Evolutionary conservation across 37 sponge, comb jelly and placozoan species (phyloP).

Genomic region (Oscarella lobularis): DNA sequence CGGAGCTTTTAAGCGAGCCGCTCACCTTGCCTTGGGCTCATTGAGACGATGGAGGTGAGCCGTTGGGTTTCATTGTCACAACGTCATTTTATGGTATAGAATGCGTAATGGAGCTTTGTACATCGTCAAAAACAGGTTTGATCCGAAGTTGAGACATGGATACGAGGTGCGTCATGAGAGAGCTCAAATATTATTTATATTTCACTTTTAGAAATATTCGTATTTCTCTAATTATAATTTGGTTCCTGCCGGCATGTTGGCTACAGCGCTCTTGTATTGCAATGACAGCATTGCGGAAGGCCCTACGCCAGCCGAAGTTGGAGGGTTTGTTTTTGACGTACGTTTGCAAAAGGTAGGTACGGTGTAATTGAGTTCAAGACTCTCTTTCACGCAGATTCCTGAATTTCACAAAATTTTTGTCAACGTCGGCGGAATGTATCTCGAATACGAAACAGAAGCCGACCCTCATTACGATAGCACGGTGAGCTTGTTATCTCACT

Average conservation of each 20-base stretch:
- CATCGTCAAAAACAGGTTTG: conserved; percentile 5
- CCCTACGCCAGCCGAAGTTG: too few relatives aligned
- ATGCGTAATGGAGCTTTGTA: neutral
- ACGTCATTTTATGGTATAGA: too few relatives aligned
- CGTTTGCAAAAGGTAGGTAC: too few relatives aligned
- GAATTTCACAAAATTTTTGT: neutral
- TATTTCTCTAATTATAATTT: neutral
- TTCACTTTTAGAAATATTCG: neutral
- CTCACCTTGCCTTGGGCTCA: neutral
- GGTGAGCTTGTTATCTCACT: too few relatives aligned
- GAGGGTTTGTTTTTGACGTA: too few relatives aligned
- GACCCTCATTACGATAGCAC: neutral
- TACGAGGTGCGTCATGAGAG: too few relatives aligned
- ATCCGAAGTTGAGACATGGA: neutral
- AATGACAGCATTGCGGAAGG: neutral
- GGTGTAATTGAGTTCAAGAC: too few relatives aligned
- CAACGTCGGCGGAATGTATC: neutral
- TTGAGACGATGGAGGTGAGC: neutral
- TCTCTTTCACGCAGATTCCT: too few relatives aligned
- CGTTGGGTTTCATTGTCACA: too few relatives aligned
- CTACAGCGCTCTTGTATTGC: neutral
- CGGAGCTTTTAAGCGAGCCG: neutral
- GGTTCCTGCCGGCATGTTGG: neutral
- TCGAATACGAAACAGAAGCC: neutral
- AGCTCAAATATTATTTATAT: too few relatives aligned